These are phyloP conservation scores for Lissocephala sabroskyi DNA, from an alignment of 2,888 invertebrate genomes.

Conservation along the genomic window DNA sequence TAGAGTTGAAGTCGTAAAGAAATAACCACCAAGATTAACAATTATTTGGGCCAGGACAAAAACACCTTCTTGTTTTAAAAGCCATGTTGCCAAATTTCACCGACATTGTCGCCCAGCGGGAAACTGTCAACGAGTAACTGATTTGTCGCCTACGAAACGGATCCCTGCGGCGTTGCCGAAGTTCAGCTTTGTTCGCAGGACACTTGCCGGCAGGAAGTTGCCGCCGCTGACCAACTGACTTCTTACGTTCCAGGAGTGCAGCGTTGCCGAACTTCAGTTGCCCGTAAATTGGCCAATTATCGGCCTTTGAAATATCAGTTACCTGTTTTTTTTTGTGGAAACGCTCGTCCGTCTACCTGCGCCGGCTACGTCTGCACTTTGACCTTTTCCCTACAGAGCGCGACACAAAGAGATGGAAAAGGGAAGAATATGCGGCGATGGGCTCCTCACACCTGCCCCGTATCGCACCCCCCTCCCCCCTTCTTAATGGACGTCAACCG, in stretches of 20 bases:
- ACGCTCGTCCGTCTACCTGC: conserved; percentile 21
- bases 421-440: too few species aligned
- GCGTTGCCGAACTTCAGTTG: conserved; percentile 17
- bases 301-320: conserved; percentile 54
- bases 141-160: background rate
- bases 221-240: conserved; percentile 15
- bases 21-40: too few species aligned
- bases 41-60: too few species aligned
- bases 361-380: too few species aligned
- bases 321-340: conserved; percentile 39
- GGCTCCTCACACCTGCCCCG: too few species aligned
- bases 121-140: background rate
- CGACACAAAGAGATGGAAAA: too few species aligned
- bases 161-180: conserved; percentile 18
- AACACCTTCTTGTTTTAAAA: too few species aligned
- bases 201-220: too few species aligned
- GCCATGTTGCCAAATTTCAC: conserved; percentile 6
- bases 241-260: conserved; percentile 4
- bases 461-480: too few species aligned
- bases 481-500: too few species aligned
- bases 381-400: conserved; percentile 5
- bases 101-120: conserved; percentile 1
- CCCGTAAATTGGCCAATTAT: conserved; percentile 68
- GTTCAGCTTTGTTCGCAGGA: conserved; percentile 15
- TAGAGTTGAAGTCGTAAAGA: too few species aligned